Evolutionary conservation across 1,140 invertebrate species (phyloP).

Genomic region (Hestina assimilis): DNA sequence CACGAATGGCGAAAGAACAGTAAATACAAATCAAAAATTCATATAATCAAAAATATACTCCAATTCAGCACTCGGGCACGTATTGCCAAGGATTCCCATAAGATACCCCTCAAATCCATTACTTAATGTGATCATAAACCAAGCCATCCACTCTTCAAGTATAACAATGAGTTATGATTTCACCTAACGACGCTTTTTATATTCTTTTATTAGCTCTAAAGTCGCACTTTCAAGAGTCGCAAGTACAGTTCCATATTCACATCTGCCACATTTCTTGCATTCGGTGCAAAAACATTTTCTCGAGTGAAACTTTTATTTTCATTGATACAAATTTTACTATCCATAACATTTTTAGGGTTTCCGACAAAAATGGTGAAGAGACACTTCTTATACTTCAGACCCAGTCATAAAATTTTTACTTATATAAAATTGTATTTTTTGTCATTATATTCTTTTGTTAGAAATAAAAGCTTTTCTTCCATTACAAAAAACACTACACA

Average conservation of each 20-base stretch:
- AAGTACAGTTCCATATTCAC: conserved; percentile 32
- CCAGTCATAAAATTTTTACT: not conserved
- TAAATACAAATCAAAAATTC: too few relatives aligned
- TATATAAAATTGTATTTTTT: too few relatives aligned
- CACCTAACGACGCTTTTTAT: conserved; percentile 57
- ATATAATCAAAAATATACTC: not conserved
- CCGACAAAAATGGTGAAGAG: not conserved
- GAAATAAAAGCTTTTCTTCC: too few relatives aligned
- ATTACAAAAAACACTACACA: too few relatives aligned
- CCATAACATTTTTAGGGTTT: conserved; percentile 5
- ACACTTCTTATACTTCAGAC: too few relatives aligned
- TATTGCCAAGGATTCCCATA: conserved; percentile 32
- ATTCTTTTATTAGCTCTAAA: conserved; percentile 66
- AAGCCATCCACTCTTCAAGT: conserved; percentile 25
- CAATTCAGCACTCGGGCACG: conserved; percentile 17
- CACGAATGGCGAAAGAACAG: not conserved
- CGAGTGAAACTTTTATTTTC: conserved; percentile 13
- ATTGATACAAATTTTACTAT: conserved; percentile 26
- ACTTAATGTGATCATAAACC: conserved; percentile 57
- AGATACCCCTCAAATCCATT: conserved; percentile 58
- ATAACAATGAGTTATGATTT: conserved; percentile 70
- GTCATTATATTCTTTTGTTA: too few relatives aligned
- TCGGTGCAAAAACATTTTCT: conserved; percentile 37
- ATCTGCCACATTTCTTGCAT: conserved; percentile 28
- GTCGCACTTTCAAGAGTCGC: conserved; percentile 44